Percentiles rank a stretch among this genome's conserved stretches.
Conservation (phyloP, 2,113 vertebrate species). For the Synodontis membranacea region DNA sequence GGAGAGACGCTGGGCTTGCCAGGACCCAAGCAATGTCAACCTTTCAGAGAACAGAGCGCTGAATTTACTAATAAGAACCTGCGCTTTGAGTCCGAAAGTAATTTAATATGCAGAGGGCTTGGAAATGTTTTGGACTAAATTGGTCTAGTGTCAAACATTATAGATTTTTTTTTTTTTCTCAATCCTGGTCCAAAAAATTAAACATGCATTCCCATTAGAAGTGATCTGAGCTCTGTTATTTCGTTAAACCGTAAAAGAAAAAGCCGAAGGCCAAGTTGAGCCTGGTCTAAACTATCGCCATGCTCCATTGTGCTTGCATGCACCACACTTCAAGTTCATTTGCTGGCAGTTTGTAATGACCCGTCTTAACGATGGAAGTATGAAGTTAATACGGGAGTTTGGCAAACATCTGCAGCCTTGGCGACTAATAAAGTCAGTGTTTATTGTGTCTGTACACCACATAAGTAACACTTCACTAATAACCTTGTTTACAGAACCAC, state of each 20-base stretch:
- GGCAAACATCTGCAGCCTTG: slow-evolving; percentile 41
- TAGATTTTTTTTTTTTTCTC: slow-evolving; percentile 11
- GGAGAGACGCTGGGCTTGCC: slow-evolving; percentile 50
- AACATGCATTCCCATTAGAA: slow-evolving; percentile 18
- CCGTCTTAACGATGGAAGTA: not conserved
- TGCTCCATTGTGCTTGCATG: not conserved
- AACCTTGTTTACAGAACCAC: slow-evolving; percentile 56
- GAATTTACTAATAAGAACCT: slow-evolving; percentile 48
- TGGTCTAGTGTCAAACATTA: slow-evolving; percentile 31
- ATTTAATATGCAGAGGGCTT: slow-evolving; percentile 40
- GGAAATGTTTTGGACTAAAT: slow-evolving; percentile 32
- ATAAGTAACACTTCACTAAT: slow-evolving; percentile 59
- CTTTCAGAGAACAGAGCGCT: slow-evolving; percentile 41
- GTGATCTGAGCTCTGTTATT: slow-evolving; percentile 2
- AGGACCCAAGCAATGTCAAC: slow-evolving; percentile 40
- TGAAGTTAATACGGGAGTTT: slow-evolving; percentile 38
- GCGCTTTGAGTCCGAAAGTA: slow-evolving; percentile 41
- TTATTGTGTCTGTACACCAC: slow-evolving; percentile 59
- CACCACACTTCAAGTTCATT: not conserved
- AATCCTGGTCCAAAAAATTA: slow-evolving; percentile 1
- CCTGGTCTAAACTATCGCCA: not conserved
- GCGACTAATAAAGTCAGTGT: slow-evolving; percentile 71
- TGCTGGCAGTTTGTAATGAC: slow-evolving; percentile 24
- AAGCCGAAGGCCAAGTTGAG: not conserved
- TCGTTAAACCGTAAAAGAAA: not conserved